Evolutionary conservation across 2,113 vertebrate genomes (phyloP).

Genomic region (Rhinichthys klamathensis): DNA sequence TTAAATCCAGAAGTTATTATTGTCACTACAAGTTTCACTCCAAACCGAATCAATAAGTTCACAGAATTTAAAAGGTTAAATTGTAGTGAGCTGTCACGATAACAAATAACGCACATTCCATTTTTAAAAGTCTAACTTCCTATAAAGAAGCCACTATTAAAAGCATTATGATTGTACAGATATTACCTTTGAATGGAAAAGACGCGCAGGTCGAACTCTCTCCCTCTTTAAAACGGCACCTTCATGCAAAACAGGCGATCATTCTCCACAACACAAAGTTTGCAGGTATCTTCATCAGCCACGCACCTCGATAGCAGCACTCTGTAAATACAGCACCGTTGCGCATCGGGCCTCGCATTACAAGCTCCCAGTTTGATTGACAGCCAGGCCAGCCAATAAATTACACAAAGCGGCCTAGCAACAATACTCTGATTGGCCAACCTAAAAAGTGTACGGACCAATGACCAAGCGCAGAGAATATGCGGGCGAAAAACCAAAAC

Average conservation of each 20-base stretch:
- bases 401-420: constrained; percentile 56
- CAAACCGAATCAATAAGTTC: background rate
- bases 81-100: background rate
- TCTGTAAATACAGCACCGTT: constrained; percentile 29
- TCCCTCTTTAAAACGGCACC: background rate
- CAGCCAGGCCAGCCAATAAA: constrained; percentile 52
- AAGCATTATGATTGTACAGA: background rate
- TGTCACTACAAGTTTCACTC: background rate
- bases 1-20: background rate
- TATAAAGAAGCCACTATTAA: background rate
- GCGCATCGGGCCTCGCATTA: constrained; percentile 31
- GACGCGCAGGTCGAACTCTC: constrained; percentile 15
- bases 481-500: constrained; percentile 18
- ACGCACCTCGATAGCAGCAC: constrained; percentile 15
- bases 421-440: constrained; percentile 60
- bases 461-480: constrained; percentile 39
- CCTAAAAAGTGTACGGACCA: constrained; percentile 31
- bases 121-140: background rate
- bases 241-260: constrained; percentile 1
- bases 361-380: constrained; percentile 42
- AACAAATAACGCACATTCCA: background rate
- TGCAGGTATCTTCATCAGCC: background rate
- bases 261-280: constrained; percentile 24
- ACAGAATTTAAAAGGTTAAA: background rate
- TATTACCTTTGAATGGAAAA: constrained; percentile 58